phyloP scores from a whole-genome alignment of 2,113 vertebrate species.

The Paramisgurnus dabryanus region DNA sequence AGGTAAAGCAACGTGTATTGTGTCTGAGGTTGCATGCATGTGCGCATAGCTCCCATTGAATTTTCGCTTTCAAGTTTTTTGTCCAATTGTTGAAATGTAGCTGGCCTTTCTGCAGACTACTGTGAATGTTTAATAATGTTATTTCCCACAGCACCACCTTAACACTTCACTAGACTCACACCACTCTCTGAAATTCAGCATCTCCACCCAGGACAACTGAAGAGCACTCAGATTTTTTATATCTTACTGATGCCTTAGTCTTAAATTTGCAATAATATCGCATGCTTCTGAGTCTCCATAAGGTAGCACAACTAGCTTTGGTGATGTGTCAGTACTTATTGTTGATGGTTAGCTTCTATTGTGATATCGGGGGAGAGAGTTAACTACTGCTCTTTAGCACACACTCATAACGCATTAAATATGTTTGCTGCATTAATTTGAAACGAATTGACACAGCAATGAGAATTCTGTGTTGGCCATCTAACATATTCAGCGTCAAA shows the following conservation, averaged over 20 bases:
- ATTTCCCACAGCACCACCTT: slow-evolving; percentile 28
- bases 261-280: background rate
- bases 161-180: background rate
- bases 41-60: background rate
- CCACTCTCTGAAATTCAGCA: background rate
- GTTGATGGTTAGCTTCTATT: background rate
- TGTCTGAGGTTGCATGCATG: background rate
- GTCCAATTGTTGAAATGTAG: slow-evolving; percentile 23
- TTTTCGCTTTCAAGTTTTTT: slow-evolving; percentile 5
- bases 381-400: background rate
- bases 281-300: background rate
- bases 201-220: background rate
- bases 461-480: slow-evolving; percentile 71
- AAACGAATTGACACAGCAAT: slow-evolving; percentile 30
- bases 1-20: background rate
- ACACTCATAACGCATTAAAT: slow-evolving; percentile 19
- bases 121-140: slow-evolving; percentile 51
- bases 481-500: slow-evolving; percentile 78
- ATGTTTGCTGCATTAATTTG: slow-evolving; percentile 25
- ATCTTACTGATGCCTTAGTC: background rate
- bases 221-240: background rate
- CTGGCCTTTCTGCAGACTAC: slow-evolving; percentile 1
- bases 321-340: slow-evolving; percentile 2
- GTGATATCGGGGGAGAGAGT: background rate
- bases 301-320: background rate